Percentiles rank a stretch among this genome's conserved stretches.
phyloP scores from a whole-genome alignment of 2,888 invertebrate species.

The Thymelicus lineola region DNA sequence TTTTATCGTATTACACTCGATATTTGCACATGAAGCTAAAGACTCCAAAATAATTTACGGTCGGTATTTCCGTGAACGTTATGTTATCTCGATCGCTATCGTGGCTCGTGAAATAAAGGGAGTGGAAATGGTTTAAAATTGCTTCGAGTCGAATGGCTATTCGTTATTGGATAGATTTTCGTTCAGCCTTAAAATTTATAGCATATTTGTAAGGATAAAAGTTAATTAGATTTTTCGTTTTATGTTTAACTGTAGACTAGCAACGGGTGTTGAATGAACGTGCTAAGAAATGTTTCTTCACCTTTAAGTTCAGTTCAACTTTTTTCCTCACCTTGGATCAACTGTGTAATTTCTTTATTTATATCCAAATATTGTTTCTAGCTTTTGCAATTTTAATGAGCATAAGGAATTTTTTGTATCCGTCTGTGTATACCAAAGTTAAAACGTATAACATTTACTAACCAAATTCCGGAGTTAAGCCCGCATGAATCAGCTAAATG shows the following conservation, averaged over 20 bases:
- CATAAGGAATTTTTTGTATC: slow-evolving; percentile 30
- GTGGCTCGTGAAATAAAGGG: slow-evolving; percentile 39
- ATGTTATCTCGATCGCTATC: slow-evolving; percentile 43
- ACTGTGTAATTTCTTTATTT: too few relatives aligned
- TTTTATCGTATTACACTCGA: not conserved
- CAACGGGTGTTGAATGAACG: too few relatives aligned
- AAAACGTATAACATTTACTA: slow-evolving; percentile 6
- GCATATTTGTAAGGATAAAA: not conserved
- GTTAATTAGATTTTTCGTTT: too few relatives aligned
- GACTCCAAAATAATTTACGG: slow-evolving; percentile 53
- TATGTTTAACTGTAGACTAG: too few relatives aligned
- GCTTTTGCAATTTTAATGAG: slow-evolving; percentile 12
- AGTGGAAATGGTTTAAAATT: slow-evolving; percentile 28
- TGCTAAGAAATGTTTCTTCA: too few relatives aligned
- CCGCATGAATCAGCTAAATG: slow-evolving; percentile 29
- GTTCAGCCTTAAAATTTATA: not conserved
- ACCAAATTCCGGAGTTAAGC: slow-evolving; percentile 21
- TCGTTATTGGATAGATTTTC: slow-evolving; percentile 13
- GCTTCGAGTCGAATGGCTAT: slow-evolving; percentile 3
- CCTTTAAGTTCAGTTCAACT: not conserved
- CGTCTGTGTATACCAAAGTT: too few relatives aligned
- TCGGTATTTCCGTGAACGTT: slow-evolving; percentile 49
- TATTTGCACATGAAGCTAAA: slow-evolving; percentile 5
- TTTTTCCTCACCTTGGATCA: too few relatives aligned
- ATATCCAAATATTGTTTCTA: not conserved